Evolutionary conservation across 2,797 vertebrate genomes (phyloP), one percentile per base, ranked within the genome.

Genomic region (Somateria mollissima): DNA sequence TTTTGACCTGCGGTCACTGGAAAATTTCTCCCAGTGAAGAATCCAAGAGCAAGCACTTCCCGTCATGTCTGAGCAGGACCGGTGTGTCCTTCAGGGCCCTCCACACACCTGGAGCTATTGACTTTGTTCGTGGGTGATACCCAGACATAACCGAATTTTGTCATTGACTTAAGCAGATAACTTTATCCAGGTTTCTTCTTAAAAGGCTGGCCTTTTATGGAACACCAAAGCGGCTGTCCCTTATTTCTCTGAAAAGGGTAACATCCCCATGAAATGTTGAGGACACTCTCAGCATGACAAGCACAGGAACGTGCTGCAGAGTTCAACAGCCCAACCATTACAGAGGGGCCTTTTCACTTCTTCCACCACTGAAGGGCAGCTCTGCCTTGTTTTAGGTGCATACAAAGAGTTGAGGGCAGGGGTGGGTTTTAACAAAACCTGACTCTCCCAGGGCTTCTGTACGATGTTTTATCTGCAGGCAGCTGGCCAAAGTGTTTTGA

Each of bases 1-100:
- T 62, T n/a, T 14, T 2, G 0, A 51, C 80, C 24, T 51, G 9
- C 0, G 0, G 19, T 15, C 2, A 2, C 67, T 70, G 17, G 16
- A 16, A 56, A 70, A 54, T 41, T 7, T 5, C 13, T 76, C 21
- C 47, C 24, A 79, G 56, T 3, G 2, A 65, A 80, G 20, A 60
- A 37, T 30, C 37, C 62, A 81, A 61, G 32, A 77, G 37, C 56
- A 79, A 87, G 70, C 87, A 82, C 22, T 81, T 79, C 39, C 45
- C 4, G 0, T 77, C 8, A 2, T 28, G 34, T 79, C 7, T 85
- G 41, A 87, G 30, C 60, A 62, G 69, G 74, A 72, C 41, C 20
- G 41, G 5, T 36, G 53, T 77, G 41, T 85, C 54, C 54, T 85
- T 75, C 34, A 41, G 54, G 90, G 69, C 24, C 60, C 41, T 37